Evolutionary conservation across 2,888 invertebrate genomes (phyloP), one percentile per base, ranked within the genome.

Genomic region (Lobophora halterata): DNA sequence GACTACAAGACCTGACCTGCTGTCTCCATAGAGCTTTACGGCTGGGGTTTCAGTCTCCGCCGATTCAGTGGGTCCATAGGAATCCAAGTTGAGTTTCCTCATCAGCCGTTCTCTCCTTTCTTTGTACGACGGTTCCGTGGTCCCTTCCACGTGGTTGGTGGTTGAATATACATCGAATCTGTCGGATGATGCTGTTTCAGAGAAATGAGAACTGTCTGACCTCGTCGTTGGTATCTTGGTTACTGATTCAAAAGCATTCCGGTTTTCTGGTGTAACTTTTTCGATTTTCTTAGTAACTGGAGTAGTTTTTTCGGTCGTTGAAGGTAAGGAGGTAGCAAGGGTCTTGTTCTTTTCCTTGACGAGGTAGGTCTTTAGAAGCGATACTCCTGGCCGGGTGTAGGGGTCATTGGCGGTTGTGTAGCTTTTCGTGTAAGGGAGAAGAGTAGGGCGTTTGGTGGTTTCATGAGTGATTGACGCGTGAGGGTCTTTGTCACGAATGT

Each of bases 61-160:
- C 14, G 23, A 19, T 45, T 88, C 80, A 2, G 83, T 85, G 2
- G 89, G 81, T 21, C 89, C 89, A 6, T 52, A 62, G 1, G 57
- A 58, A 19, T 80, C 81, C 3, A 93, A 72, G 45, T 92, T 81
- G n/a, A 94, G 76, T 23, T 93, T 93, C 45, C 91, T 90, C 26
- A 94, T 77, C 83, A 94, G 91, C 45, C 91, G 90, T 43, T 92
- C 89, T 0, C 93, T 90, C 59, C 93, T 91, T 54, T 93, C 92
- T 34, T 90, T 88, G 35, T 92, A 90, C 1, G 73, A 70, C 0
- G 66, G 77, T 43, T 83, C 77, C 2, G 80, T 76, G 1, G 80
- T 77, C 1, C 58, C 55, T 37, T 71, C 68, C 3, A 60, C 53
- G 23, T 62, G 55, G 18, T 69, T 69, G 1, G 65, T 62, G 7